Conservation (phyloP, 1,140 invertebrate species). For the Hesperophylax magnus region DNA sequence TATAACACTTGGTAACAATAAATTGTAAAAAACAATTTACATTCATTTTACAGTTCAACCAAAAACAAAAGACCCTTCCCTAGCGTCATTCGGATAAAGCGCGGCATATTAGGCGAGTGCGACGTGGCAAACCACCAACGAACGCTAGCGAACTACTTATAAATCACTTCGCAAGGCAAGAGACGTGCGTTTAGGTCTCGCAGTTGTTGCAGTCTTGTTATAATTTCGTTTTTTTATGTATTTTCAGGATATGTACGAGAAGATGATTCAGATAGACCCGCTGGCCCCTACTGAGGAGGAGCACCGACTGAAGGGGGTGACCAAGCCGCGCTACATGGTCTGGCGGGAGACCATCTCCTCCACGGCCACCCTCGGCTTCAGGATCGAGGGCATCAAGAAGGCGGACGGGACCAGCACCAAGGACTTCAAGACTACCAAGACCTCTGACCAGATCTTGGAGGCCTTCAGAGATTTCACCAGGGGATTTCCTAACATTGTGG, state of each 20-base stretch:
- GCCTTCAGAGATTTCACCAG: conserved; percentile 88
- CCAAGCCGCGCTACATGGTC: conserved; percentile 96
- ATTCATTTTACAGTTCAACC: too few relatives aligned
- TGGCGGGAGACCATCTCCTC: conserved; percentile 98
- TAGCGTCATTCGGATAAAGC: too few relatives aligned
- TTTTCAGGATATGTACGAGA: conserved; percentile 95
- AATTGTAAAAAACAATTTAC: not conserved
- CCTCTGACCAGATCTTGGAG: conserved; percentile 84
- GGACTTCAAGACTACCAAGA: conserved; percentile 97
- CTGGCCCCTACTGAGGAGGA: conserved; percentile 93
- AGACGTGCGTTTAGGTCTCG: too few relatives aligned
- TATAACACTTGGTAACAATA: not conserved
- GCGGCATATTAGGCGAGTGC: too few relatives aligned
- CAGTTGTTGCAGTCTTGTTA: too few relatives aligned
- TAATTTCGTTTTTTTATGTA: not conserved
- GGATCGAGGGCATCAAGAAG: conserved; percentile 95
- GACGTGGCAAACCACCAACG: too few relatives aligned
- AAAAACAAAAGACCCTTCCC: too few relatives aligned
- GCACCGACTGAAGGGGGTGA: conserved; percentile 89
- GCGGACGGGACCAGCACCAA: conserved; percentile 90
- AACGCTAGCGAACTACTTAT: too few relatives aligned
- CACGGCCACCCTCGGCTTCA: conserved; percentile 93
- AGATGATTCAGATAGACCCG: conserved; percentile 97
- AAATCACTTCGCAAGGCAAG: too few relatives aligned
- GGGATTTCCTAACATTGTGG: conserved; percentile 83